Conservation (phyloP, 2,797 vertebrate species). For the Vultur gryphus region DNA sequence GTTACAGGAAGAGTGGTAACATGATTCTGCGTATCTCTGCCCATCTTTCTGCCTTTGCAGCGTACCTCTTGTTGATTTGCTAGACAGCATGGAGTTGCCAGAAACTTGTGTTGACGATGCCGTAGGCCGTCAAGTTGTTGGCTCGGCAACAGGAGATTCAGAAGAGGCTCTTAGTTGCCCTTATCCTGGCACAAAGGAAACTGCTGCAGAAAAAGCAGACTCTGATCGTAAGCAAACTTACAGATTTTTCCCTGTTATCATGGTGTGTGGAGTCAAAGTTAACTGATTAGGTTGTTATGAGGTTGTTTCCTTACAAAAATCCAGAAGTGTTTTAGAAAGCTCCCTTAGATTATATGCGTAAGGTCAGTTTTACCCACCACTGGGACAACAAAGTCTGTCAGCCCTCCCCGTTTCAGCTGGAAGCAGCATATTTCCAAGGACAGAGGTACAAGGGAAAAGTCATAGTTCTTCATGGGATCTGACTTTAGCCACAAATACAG, state of each 20-base stretch:
- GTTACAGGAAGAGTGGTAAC: neutral
- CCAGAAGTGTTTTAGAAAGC: neutral
- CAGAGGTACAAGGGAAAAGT: neutral
- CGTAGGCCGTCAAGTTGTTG: constrained; percentile 52
- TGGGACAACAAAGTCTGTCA: neutral
- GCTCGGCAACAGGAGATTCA: constrained; percentile 36
- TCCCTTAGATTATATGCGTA: neutral
- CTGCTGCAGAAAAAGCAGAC: constrained; percentile 29
- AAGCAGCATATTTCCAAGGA: neutral
- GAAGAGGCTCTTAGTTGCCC: constrained; percentile 68
- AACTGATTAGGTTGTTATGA: neutral
- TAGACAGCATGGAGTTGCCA: constrained; percentile 76
- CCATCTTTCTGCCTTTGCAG: constrained; percentile 73
- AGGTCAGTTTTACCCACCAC: neutral
- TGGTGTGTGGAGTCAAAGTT: neutral
- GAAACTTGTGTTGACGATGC: constrained; percentile 83
- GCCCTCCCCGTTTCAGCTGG: neutral
- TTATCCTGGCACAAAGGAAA: constrained; percentile 47
- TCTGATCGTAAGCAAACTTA: constrained; percentile 44
- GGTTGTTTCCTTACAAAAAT: neutral
- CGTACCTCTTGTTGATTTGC: constrained; percentile 73
- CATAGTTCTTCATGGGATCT: neutral
- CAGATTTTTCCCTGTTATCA: neutral
- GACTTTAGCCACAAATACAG: neutral
- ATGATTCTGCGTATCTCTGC: neutral